These are phyloP conservation scores for Coelopa frigida DNA, from an alignment of 1,140 invertebrate species.

Conservation along the genomic window DNA sequence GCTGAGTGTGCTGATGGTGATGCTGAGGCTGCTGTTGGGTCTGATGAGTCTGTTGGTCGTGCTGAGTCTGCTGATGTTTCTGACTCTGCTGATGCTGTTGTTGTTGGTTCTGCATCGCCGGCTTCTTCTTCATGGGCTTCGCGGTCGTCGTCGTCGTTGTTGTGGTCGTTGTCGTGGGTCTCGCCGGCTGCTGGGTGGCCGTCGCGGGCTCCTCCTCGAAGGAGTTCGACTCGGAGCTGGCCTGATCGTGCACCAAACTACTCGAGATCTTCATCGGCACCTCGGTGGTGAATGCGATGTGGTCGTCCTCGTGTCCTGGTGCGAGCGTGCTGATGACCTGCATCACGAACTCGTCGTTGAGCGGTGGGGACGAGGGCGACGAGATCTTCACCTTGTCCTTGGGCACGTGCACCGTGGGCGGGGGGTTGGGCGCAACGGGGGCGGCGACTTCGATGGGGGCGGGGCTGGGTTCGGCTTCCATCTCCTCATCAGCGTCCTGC, in stretches of 20 bases:
- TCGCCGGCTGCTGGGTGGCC: constrained; percentile 6
- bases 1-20: neutral
- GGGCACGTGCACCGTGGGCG: constrained; percentile 28
- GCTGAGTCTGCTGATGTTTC: neutral
- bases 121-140: too few species aligned
- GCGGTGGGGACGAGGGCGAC: constrained; percentile 19
- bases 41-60: neutral
- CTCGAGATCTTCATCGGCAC: constrained; percentile 33
- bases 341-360: constrained; percentile 39
- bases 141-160: neutral
- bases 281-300: constrained; percentile 31
- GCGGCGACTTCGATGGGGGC: too few species aligned
- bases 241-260: constrained; percentile 18
- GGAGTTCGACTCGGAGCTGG: constrained; percentile 36
- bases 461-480: neutral
- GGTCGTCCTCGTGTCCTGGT: constrained; percentile 24
- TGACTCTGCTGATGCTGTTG: neutral
- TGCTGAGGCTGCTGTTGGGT: constrained; percentile 18
- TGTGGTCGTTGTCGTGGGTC: constrained; percentile 8
- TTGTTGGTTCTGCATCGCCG: neutral
- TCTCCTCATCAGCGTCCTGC: constrained; percentile 2
- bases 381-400: constrained; percentile 21
- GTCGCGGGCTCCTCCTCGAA: constrained; percentile 25
- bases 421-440: constrained; percentile 17
- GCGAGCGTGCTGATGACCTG: constrained; percentile 30